These are phyloP conservation scores for Kryptolebias ocellatus DNA, from an alignment of 2,797 vertebrate species.

Conservation along the genomic window DNA sequence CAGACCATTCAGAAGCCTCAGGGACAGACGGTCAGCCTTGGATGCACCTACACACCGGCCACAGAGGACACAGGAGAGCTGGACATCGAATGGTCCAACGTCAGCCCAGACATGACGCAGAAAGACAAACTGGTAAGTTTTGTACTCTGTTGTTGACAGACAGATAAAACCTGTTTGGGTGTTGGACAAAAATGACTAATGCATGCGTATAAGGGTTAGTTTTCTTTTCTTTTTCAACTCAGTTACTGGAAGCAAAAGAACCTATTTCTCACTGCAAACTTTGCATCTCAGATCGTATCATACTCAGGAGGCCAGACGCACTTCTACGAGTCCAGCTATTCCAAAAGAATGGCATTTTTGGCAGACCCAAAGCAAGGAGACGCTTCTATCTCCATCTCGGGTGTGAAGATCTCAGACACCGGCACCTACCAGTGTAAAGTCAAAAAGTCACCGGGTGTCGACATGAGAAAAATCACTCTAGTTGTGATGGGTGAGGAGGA, in stretches of 20 bases:
- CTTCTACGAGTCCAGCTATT: slow-evolving; percentile 71
- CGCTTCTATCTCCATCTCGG: slow-evolving; percentile 84
- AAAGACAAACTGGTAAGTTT: slow-evolving; percentile 87
- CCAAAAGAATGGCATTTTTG: slow-evolving; percentile 81
- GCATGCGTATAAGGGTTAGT: not conserved
- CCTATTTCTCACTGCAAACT: slow-evolving; percentile 35
- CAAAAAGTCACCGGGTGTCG: slow-evolving; percentile 89
- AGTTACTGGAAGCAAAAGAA: slow-evolving; percentile 46
- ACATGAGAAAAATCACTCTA: slow-evolving; percentile 86
- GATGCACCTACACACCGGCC: slow-evolving; percentile 84
- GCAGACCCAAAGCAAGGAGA: slow-evolving; percentile 83
- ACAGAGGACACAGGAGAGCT: slow-evolving; percentile 84
- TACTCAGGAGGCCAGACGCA: slow-evolving; percentile 81
- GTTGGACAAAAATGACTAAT: not conserved
- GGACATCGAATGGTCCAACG: slow-evolving; percentile 90
- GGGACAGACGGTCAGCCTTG: slow-evolving; percentile 80
- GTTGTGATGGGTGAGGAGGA: slow-evolving; percentile 85
- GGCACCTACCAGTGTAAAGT: slow-evolving; percentile 93
- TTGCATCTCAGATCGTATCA: slow-evolving; percentile 84
- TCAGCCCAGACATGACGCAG: slow-evolving; percentile 85
- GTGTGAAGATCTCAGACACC: slow-evolving; percentile 80
- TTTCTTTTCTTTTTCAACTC: slow-evolving; percentile 10
- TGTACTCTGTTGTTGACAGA: not conserved
- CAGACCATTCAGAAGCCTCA: slow-evolving; percentile 85
- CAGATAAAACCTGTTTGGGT: not conserved